Evolutionary conservation across 35 echinoderm and acorn worm genomes (phyloP).

Genomic region (Apostichopus californicus): DNA sequence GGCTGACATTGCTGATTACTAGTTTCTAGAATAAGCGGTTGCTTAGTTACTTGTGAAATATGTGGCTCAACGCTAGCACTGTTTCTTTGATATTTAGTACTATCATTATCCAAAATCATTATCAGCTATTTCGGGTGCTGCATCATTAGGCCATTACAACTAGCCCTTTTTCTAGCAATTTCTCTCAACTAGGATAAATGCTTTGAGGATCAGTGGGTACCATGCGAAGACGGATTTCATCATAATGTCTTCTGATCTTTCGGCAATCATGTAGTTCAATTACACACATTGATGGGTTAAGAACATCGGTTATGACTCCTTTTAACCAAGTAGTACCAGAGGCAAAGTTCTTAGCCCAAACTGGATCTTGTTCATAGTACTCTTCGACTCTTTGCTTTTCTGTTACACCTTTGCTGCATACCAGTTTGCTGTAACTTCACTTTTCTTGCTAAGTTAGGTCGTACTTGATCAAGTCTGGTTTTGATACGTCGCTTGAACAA

Average conservation of each 20-base stretch:
- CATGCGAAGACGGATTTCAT: conserved; percentile 51
- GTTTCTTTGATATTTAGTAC: not conserved
- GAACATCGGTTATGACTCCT: conserved; percentile 15
- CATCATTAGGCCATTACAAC: not conserved
- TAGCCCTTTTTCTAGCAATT: not conserved
- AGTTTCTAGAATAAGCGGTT: not conserved
- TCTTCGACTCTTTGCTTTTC: conserved; percentile 29
- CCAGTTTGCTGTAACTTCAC: conserved; percentile 52
- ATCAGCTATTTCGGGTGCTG: not conserved
- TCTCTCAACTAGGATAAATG: not conserved
- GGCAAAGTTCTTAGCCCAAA: conserved; percentile 67
- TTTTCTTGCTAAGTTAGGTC: conserved; percentile 53
- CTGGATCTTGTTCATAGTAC: conserved; percentile 48
- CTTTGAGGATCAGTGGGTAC: not conserved
- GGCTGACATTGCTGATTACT: conserved; percentile 15
- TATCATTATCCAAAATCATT: not conserved
- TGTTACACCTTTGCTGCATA: conserved; percentile 54
- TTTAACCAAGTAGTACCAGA: conserved; percentile 57
- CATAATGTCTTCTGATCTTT: conserved; percentile 50
- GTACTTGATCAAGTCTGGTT: conserved; percentile 60
- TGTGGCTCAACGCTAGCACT: not conserved
- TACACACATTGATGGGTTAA: conserved; percentile 41
- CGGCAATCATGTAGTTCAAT: conserved; percentile 61
- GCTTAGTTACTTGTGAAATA: not conserved
- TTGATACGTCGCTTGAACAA: conserved; percentile 56